Evolutionary conservation across 2,113 vertebrate species (phyloP), one percentile per base, ranked within the genome.

Genomic region (Anolis sagrei): DNA sequence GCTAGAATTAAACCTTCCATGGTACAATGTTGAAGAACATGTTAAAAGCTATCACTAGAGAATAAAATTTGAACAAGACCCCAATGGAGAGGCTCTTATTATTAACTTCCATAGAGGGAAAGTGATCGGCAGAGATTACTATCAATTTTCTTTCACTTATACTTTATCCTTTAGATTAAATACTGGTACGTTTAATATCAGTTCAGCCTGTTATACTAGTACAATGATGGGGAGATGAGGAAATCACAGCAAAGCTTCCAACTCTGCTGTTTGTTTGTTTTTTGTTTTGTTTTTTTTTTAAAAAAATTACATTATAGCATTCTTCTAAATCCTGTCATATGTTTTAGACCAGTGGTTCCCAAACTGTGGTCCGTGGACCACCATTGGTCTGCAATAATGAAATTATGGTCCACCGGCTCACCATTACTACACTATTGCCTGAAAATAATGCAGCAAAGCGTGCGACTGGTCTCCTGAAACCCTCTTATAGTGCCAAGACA

Each of bases 41-140:
- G 68, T 29, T 14, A 76, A 82, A 89, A 90, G 5, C 69, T 91
- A 89, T 62, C 83, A 19, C 18, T 88, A 87, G 89, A 13, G 25
- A 89, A 79, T 34, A 36, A 10, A 49, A 73, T 66, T 93, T 91
- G 80, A 90, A 61, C 81, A 89, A 88, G 72, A 76, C 80, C 48
- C 5, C 58, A 25, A 6, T 76, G 62, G 6, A 68, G 89, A 76
- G 2, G 48, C 3, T 44, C 39, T 83, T 88, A 81, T 79, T 68
- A 39, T 82, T 94, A 85, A 89, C 93, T 93, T 92, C 87, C 86
- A 44, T 90, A 80, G 36, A 87, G 70, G 89, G 27, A 0, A 82
- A 77, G 72, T 32, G 51, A 88, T 91, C 70, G 87, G 62, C 85
- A 86, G 87, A 83, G 39, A 76, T 93, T 92, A 76, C 68, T n/a